Evolutionary conservation across 2,888 invertebrate species (phyloP), one percentile per base, ranked within the genome.

Genomic region (Palloptera scutellata): DNA sequence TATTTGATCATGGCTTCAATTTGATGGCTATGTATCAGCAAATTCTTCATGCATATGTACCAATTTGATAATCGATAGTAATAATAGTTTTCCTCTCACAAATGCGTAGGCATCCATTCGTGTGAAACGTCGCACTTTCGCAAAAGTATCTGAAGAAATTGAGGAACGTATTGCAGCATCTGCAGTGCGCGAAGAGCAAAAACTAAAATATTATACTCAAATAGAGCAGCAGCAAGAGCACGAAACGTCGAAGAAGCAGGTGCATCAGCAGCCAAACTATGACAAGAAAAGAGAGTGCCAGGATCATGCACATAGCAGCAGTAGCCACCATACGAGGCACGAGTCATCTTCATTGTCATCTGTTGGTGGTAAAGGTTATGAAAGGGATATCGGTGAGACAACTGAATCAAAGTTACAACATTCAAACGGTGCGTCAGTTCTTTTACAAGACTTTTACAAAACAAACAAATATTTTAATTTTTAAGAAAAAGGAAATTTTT

Each of bases 121-220:
- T 69, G 88, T 89, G 69, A 89, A 90, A 73, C 89, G 90, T 74
- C 86, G 86, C 65, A 90, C 92, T 61, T 93, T 93, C 84, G 89
- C 89, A 79, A 89, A 89, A 75, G 91, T 90, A n/a, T 89, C 92
- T 78, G 88, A 90, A 61, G 92, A 92, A 78, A 93, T 93, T 72
- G 93, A 93, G 80, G 90, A 90, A 55, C 86, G 83, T 80, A 86
- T 92, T 71, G 87, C 89, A 3, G 88, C 89, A 73, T 90, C 89
- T 11, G 91, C 91, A 75, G 86, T 87, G 76, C 85, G 86, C 58
- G 87, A 86, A 52, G 86, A 85, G 65, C 81, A 78, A 55, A 79
- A 76, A 20, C 61, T 83, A 30, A 79, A 79, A 61, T 70, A 78
- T 15, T 75, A 78, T 19, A 77, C 76, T n/a, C 76, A 76, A 52